Conservation (phyloP, 2,888 invertebrate genomes). For the Leucoma salicis region DNA sequence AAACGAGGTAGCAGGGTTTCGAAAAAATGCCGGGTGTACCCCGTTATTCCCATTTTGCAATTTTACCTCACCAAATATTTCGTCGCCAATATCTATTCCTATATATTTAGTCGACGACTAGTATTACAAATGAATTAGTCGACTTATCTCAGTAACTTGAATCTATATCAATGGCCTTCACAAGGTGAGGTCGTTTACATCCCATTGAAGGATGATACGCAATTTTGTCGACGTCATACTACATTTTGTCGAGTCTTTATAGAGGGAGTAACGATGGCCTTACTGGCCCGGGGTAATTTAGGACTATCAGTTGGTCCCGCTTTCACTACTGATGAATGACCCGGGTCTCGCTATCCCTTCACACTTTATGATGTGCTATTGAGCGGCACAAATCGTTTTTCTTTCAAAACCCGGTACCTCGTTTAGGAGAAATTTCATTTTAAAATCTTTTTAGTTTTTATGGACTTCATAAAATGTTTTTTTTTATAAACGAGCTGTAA, state of each 20-base stretch:
- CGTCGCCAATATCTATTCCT: constrained; percentile 15
- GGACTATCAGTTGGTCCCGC: constrained; percentile 59
- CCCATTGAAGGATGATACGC: constrained; percentile 59
- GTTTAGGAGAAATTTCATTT: constrained; percentile 58
- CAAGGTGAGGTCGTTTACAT: constrained; percentile 52
- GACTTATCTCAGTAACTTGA: constrained; percentile 38
- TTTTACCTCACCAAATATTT: constrained; percentile 25
- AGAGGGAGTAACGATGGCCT: constrained; percentile 46
- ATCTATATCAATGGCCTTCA: constrained; percentile 49
- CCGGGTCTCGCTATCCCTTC: constrained; percentile 53
- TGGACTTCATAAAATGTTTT: constrained; percentile 21
- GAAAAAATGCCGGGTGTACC: constrained; percentile 45
- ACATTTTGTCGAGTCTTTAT: constrained; percentile 41
- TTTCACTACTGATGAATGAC: constrained; percentile 72
- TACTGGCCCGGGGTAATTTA: constrained; percentile 61
- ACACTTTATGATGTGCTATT: constrained; percentile 53
- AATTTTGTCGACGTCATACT: constrained; percentile 44
- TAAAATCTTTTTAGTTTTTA: constrained; percentile 61
- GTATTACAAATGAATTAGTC: constrained; percentile 41
- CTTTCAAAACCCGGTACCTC: constrained; percentile 63
- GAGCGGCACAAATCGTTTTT: constrained; percentile 63
- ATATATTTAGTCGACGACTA: constrained; percentile 25
- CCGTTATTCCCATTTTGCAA: constrained; percentile 22
- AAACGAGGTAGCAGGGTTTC: constrained; percentile 60
- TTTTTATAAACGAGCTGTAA: constrained; percentile 40